Conservation (phyloP, 2,113 vertebrate genomes). For the Condylura cristata region DNA sequence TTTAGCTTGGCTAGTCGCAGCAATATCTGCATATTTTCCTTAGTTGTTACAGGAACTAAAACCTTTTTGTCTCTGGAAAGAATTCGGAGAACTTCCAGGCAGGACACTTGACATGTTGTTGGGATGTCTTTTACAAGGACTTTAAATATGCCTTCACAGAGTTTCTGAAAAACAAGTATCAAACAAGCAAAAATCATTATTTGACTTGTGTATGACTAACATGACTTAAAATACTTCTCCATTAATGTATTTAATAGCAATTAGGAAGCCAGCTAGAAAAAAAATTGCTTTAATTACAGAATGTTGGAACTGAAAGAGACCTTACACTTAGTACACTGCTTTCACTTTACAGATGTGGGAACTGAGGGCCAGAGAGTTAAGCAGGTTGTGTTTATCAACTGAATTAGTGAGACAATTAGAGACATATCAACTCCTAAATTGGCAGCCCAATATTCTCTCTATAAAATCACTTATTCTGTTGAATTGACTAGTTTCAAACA, state of each 20-base stretch:
- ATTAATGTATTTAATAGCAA: neutral
- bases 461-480: conserved; percentile 37
- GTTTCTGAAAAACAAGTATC: conserved; percentile 86
- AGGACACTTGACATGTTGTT: conserved; percentile 92
- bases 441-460: neutral
- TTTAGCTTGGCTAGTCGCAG: conserved; percentile 90
- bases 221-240: conserved; percentile 49
- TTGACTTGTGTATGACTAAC: conserved; percentile 67
- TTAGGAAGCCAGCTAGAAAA: neutral
- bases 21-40: conserved; percentile 93
- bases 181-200: conserved; percentile 50
- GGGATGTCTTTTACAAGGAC: conserved; percentile 89
- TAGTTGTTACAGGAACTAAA: conserved; percentile 95
- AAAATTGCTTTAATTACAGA: conserved; percentile 17
- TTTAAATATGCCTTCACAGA: conserved; percentile 92
- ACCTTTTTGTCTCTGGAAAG: conserved; percentile 96
- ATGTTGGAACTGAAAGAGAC: neutral
- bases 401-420: neutral
- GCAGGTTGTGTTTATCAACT: neutral
- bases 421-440: neutral
- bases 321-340: neutral
- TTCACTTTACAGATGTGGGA: neutral
- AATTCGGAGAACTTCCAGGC: conserved; percentile 96
- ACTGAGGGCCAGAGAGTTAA: neutral
- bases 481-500: neutral